phyloP scores from a whole-genome alignment of 2,797 vertebrate genomes.

The Ataeniobius toweri region DNA sequence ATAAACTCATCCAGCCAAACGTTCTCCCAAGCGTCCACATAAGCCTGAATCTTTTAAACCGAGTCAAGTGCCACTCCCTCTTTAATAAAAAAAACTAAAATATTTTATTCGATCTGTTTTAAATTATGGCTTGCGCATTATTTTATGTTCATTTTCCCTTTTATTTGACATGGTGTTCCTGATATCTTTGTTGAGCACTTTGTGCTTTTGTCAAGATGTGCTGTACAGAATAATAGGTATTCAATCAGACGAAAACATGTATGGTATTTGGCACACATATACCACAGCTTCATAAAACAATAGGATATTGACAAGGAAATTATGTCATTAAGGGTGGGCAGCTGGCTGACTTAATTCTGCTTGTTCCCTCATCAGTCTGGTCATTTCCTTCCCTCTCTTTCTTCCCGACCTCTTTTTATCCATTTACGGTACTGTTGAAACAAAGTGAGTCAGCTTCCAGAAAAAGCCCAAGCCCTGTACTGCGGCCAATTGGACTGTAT shows the following conservation, averaged over 20 bases:
- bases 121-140: background rate
- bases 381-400: slow-evolving; percentile 63
- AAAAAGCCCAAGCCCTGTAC: slow-evolving; percentile 61
- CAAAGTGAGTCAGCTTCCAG: slow-evolving; percentile 72
- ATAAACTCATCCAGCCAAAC: slow-evolving; percentile 28
- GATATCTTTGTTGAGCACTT: background rate
- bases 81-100: background rate
- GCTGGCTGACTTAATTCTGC: slow-evolving; percentile 58
- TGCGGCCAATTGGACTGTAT: slow-evolving; percentile 31
- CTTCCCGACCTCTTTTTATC: slow-evolving; percentile 55
- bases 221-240: background rate
- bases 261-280: slow-evolving; percentile 9
- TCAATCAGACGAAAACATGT: background rate
- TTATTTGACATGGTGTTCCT: background rate
- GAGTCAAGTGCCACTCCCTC: background rate
- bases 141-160: background rate
- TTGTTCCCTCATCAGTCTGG: slow-evolving; percentile 61
- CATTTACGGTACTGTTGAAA: slow-evolving; percentile 71
- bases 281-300: slow-evolving; percentile 56
- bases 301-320: slow-evolving; percentile 66
- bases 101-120: background rate
- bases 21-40: slow-evolving; percentile 27
- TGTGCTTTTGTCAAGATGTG: background rate
- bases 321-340: slow-evolving; percentile 74
- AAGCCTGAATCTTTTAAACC: slow-evolving; percentile 14